Base-by-base conservation (phyloP, 2,888 invertebrate species). In the Drosophila cracens region DNA sequence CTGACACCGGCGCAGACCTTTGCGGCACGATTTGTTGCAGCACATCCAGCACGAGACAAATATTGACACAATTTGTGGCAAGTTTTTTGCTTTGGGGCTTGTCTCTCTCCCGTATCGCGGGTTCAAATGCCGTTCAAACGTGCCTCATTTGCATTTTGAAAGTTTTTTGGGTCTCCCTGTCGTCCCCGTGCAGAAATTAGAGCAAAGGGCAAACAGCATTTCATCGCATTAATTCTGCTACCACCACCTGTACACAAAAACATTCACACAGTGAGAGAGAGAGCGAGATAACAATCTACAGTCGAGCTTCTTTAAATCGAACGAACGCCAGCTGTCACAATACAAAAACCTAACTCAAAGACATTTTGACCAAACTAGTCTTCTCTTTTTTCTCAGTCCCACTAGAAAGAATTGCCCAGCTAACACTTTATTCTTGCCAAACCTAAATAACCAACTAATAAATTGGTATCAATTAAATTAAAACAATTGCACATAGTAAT, bases 1-100 rank as follows among this genome's bases (percentile, higher is more conserved):
- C 76, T 92, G 92, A 92, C 92, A 92, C 91, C 90, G 83, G 74
- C 70, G 83, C 79, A 92, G 92, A 92, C 92, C 93, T 91, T 92
- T 92, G 88, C 79, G 83, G 91, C 93, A 92, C 92, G 93, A 92
- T 92, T 92, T 92, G 91, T 92, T 93, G 90, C 93, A 92, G 81
- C 83, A 78, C 89, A 87, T 87, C 83, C 88, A 82, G 90, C 85
- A 85, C 85, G 85, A 85, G 85, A 85, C 85, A 85, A 85, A 85
- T 85, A 85, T 85, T 85, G 85, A 85, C 85, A 85, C 85, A 85
- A 85, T 85, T 85, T 85, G 89, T 84, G 85, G 85, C 85, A 87
- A 84, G 80, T 70, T 65, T 70, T 76, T 60, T 58, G 43, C 60
- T 53, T 70, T 48, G 53, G 33, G 82, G 79, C 56, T 70, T 66